phyloP scores from a whole-genome alignment of 2,113 vertebrate species.

The Cottus gobio region DNA sequence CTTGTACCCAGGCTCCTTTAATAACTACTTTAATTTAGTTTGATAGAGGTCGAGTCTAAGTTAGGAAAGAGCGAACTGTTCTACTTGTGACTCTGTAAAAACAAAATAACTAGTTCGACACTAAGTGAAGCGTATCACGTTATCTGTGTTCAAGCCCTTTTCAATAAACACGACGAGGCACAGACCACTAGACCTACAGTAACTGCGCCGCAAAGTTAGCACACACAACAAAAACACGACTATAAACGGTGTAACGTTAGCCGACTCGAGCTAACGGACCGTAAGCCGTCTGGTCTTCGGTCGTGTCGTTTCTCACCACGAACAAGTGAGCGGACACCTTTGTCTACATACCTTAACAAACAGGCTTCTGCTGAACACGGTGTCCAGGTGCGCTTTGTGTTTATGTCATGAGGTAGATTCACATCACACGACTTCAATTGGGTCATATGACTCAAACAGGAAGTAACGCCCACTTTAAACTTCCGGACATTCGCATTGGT shows the following conservation, averaged over 20 bases:
- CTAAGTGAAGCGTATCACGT: not conserved
- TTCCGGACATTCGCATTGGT: slow-evolving; percentile 50
- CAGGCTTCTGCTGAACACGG: rapidly evolving
- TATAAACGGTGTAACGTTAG: not conserved
- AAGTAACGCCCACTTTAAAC: slow-evolving; percentile 56
- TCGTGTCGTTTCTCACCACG: not conserved
- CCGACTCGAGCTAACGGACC: not conserved
- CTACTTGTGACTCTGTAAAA: not conserved
- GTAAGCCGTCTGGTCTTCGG: rapidly evolving
- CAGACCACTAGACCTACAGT: not conserved
- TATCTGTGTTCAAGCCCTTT: not conserved
- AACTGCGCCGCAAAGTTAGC: not conserved
- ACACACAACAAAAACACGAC: not conserved
- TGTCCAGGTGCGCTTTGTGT: not conserved
- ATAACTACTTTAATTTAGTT: not conserved
- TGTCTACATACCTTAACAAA: not conserved
- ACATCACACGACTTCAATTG: slow-evolving; percentile 64
- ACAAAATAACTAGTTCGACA: not conserved
- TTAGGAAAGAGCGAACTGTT: not conserved
- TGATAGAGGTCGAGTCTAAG: too few species aligned
- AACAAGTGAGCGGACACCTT: not conserved
- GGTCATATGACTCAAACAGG: slow-evolving; percentile 69
- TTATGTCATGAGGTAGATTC: rapidly evolving
- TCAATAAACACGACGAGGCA: not conserved
- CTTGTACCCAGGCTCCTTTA: not conserved